These are phyloP conservation scores for Temnothorax unifasciatus DNA, from an alignment of 2,888 invertebrate species.

Conservation along the genomic window DNA sequence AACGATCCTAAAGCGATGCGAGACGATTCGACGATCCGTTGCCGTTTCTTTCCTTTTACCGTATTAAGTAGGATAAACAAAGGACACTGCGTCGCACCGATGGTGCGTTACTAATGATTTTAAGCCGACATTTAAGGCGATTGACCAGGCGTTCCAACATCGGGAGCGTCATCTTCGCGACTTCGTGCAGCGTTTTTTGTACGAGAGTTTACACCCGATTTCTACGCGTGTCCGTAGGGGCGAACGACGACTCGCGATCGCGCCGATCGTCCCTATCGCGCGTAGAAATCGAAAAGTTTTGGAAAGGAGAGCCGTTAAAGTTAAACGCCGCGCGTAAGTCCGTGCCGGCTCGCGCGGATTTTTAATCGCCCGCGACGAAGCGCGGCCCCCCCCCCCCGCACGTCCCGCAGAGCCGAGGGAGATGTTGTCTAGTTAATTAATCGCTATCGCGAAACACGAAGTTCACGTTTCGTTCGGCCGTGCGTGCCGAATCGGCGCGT, in stretches of 20 bases:
- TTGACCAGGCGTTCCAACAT: neutral
- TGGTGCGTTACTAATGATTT: slow-evolving; percentile 2
- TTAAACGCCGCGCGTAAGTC: slow-evolving; percentile 21
- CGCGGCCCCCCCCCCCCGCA: neutral
- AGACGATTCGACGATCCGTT: slow-evolving; percentile 37
- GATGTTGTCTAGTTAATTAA: slow-evolving; percentile 59
- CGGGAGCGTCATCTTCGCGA: neutral
- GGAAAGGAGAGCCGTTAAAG: slow-evolving; percentile 20
- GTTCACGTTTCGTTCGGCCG: slow-evolving; percentile 42
- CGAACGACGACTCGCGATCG: slow-evolving; percentile 1
- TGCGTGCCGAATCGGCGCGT: slow-evolving; percentile 21
- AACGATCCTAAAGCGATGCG: slow-evolving; percentile 12
- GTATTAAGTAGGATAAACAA: slow-evolving; percentile 59
- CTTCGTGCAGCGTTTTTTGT: slow-evolving; percentile 32
- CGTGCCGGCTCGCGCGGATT: slow-evolving; percentile 39
- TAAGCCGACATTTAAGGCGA: slow-evolving; percentile 7
- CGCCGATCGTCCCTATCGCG: neutral
- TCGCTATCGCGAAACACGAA: slow-evolving; percentile 34
- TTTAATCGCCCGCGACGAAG: slow-evolving; percentile 35
- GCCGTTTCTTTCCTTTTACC: slow-evolving; percentile 49
- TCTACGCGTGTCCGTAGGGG: neutral
- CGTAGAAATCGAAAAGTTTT: slow-evolving; percentile 16
- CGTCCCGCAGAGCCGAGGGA: slow-evolving; percentile 12
- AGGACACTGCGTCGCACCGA: neutral
- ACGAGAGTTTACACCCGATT: slow-evolving; percentile 24